A percentile compares a stretch with the other conserved stretches of the same genome.
phyloP scores from a whole-genome alignment of 2,113 vertebrate species.

The Seriola rivoliana region DNA sequence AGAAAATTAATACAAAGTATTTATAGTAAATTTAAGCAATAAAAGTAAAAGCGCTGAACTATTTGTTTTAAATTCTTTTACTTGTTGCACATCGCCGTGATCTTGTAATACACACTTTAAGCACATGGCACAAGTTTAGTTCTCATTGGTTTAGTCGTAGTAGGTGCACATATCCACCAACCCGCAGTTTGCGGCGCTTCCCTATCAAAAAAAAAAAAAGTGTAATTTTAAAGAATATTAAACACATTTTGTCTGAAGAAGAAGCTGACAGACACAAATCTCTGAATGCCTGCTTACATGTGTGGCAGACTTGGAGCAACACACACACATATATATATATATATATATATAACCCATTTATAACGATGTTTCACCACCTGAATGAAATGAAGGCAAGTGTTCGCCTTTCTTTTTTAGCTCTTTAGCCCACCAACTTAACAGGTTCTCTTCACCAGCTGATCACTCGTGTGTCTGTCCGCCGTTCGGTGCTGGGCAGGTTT shows the following conservation, averaged over 20 bases:
- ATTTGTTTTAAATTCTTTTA: background rate
- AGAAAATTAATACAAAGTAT: background rate
- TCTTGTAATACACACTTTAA: background rate
- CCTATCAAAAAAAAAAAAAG: background rate
- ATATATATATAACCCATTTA: background rate
- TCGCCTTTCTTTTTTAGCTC: background rate
- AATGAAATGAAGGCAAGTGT: background rate
- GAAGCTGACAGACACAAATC: background rate
- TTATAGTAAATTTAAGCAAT: background rate
- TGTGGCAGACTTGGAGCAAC: background rate
- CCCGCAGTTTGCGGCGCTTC: too few relatives aligned
- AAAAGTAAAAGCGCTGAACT: background rate
- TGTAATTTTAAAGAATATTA: too few relatives aligned
- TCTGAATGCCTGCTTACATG: too few relatives aligned
- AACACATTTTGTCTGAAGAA: background rate
- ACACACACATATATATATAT: too few relatives aligned
- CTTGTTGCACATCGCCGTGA: background rate
- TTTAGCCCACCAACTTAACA: background rate
- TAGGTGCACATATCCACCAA: conserved; percentile 27
- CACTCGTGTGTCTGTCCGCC: background rate
- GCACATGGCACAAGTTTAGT: background rate
- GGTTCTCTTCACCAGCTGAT: background rate
- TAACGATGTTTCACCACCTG: background rate
- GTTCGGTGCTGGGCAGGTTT: background rate
- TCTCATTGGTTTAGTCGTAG: background rate